Conservation (phyloP, 2,888 invertebrate genomes). For the Acrobasis consociella region DNA sequence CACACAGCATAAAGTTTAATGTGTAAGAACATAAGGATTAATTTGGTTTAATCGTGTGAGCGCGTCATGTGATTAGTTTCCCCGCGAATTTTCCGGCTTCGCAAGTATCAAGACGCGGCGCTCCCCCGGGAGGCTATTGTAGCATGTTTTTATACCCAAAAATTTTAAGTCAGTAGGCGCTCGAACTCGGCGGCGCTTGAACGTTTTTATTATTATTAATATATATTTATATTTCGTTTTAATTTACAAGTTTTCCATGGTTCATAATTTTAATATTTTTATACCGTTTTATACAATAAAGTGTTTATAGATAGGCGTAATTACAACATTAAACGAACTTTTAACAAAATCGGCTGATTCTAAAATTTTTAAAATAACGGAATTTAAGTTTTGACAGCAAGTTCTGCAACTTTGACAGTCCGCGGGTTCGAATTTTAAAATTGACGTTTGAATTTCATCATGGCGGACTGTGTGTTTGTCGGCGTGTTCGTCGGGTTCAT, state of each 20-base stretch:
- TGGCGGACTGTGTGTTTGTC: constrained; percentile 75
- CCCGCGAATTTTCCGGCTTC: constrained; percentile 33
- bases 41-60: background rate
- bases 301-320: constrained; percentile 79
- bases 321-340: constrained; percentile 54
- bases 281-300: constrained; percentile 81
- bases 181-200: constrained; percentile 80
- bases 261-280: constrained; percentile 83
- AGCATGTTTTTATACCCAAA: constrained; percentile 83
- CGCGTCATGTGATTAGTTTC: constrained; percentile 29
- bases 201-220: constrained; percentile 82
- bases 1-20: background rate
- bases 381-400: constrained; percentile 45
- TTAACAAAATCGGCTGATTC: constrained; percentile 19
- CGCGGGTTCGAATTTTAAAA: constrained; percentile 57
- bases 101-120: constrained; percentile 66
- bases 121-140: constrained; percentile 76
- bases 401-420: constrained; percentile 64
- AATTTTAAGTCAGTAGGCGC: constrained; percentile 84
- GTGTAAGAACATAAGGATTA: background rate
- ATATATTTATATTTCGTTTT: constrained; percentile 83
- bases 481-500: constrained; percentile 64
- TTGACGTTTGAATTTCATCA: constrained; percentile 68
- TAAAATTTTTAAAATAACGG: constrained; percentile 20
- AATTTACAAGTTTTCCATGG: constrained; percentile 82